These are phyloP conservation scores for Montipora efflorescens DNA, from an alignment of 64 coral and sea anemone species.

Conservation along the genomic window DNA sequence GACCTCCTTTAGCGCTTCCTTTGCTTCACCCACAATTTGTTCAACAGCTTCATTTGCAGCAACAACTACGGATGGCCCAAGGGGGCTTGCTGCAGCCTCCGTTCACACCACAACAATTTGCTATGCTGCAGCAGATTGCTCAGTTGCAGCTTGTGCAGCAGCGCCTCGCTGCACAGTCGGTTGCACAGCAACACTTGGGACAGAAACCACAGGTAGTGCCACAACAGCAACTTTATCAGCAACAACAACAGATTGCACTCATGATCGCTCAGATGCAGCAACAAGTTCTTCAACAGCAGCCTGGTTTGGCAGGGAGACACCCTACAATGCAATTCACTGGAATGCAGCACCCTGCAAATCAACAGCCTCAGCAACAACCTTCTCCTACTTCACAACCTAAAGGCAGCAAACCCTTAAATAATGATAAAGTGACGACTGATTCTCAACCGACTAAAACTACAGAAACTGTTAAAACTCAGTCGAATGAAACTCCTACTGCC, in stretches of 20 bases:
- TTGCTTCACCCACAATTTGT: slow-evolving; percentile 91
- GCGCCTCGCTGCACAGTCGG: slow-evolving; percentile 78
- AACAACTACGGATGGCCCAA: slow-evolving; percentile 93
- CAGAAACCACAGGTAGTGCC: slow-evolving; percentile 67
- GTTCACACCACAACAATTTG: slow-evolving; percentile 85
- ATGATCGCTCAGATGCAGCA: slow-evolving; percentile 97
- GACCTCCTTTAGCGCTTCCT: slow-evolving; percentile 73
- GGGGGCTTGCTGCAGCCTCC: slow-evolving; percentile 88
- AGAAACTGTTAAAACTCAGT: slow-evolving; percentile 5
- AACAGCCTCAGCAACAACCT: slow-evolving; percentile 44
- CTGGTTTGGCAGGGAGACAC: slow-evolving; percentile 32
- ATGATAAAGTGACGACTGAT: slow-evolving; percentile 51
- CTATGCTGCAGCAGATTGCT: slow-evolving; percentile 88
- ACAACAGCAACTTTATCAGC: slow-evolving; percentile 88
- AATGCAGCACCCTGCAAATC: slow-evolving; percentile 13
- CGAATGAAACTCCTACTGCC: slow-evolving; percentile 15
- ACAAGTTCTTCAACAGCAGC: slow-evolving; percentile 91
- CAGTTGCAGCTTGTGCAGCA: slow-evolving; percentile 91
- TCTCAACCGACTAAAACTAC: slow-evolving; percentile 58
- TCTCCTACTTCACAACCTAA: slow-evolving; percentile 53
- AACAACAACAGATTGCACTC: slow-evolving; percentile 96
- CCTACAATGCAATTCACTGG: slow-evolving; percentile 10
- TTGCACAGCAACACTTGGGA: slow-evolving; percentile 85
- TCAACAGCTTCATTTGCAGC: slow-evolving; percentile 83
- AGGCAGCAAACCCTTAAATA: slow-evolving; percentile 54